A percentile compares a stretch with the other conserved stretches of the same genome.
Conservation (phyloP, 1,140 invertebrate genomes). For the Apocrypta bakeri region DNA sequence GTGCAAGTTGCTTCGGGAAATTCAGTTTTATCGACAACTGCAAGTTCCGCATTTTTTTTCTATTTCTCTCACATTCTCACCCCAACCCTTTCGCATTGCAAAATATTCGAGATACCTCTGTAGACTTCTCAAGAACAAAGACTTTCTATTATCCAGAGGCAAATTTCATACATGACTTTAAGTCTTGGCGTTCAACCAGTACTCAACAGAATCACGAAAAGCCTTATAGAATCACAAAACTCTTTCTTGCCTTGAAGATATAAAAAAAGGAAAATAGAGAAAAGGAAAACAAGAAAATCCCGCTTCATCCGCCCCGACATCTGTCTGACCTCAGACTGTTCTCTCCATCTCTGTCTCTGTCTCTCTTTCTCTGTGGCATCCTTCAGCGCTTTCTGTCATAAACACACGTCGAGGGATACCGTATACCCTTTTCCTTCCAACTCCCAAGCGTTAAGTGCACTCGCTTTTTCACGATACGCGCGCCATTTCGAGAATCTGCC, state of each 20-base stretch:
- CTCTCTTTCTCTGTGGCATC: not conserved
- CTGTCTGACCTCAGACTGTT: not conserved
- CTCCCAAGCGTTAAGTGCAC: conserved; percentile 21
- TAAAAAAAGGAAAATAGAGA: not conserved
- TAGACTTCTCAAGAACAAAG: not conserved
- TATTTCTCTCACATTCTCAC: not conserved
- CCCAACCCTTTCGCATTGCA: not conserved
- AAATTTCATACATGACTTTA: not conserved
- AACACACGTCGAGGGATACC: not conserved
- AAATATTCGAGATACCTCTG: no score
- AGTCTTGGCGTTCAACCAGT: not conserved
- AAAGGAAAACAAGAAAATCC: not conserved
- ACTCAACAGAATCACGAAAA: not conserved
- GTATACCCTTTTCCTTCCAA: not conserved
- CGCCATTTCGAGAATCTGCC: conserved; percentile 20
- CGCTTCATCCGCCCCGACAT: not conserved
- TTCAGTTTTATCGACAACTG: not conserved
- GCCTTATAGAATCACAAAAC: not conserved
- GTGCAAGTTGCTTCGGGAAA: not conserved
- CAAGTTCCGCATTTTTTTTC: not conserved
- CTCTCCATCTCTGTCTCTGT: not conserved
- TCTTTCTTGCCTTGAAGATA: not conserved
- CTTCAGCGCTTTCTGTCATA: not conserved
- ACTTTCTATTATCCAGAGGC: not conserved
- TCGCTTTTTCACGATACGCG: not conserved